phyloP scores from a whole-genome alignment of 2,888 invertebrate genomes.

The Cybosia mesomella region DNA sequence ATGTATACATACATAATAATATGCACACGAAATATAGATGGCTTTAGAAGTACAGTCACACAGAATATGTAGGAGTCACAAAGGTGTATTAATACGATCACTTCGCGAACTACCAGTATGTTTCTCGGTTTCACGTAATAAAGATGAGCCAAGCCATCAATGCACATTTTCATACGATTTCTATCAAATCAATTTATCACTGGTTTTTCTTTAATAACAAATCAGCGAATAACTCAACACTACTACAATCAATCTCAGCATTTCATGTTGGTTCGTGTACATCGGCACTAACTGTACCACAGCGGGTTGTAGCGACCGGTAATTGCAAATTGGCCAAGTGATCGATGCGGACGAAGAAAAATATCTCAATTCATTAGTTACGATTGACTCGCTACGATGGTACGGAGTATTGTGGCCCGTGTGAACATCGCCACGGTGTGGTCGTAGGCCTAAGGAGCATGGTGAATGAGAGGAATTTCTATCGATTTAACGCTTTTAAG shows the following conservation, averaged over 20 bases:
- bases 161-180: background rate
- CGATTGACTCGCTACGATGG: slow-evolving; percentile 38
- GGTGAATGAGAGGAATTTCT: slow-evolving; percentile 14
- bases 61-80: too few species aligned
- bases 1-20: background rate
- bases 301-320: slow-evolving; percentile 42
- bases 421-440: slow-evolving; percentile 30
- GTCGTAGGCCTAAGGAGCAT: slow-evolving; percentile 6
- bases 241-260: slow-evolving; percentile 1
- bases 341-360: slow-evolving; percentile 65
- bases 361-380: slow-evolving; percentile 72
- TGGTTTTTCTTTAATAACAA: background rate
- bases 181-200: background rate
- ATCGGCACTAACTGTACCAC: slow-evolving; percentile 34
- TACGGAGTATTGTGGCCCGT: slow-evolving; percentile 34
- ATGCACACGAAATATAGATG: too few species aligned
- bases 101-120: too few species aligned
- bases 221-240: background rate
- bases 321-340: slow-evolving; percentile 64
- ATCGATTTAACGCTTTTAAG: slow-evolving; percentile 11
- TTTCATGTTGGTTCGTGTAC: slow-evolving; percentile 29
- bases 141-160: too few species aligned
- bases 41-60: too few species aligned
- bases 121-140: too few species aligned
- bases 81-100: too few species aligned